Percentiles rank a stretch among this genome's conserved stretches.
Conservation (phyloP, 37 sponge, comb jelly and placozoan genomes). For the Chondrilla cf. caribensis region DNA sequence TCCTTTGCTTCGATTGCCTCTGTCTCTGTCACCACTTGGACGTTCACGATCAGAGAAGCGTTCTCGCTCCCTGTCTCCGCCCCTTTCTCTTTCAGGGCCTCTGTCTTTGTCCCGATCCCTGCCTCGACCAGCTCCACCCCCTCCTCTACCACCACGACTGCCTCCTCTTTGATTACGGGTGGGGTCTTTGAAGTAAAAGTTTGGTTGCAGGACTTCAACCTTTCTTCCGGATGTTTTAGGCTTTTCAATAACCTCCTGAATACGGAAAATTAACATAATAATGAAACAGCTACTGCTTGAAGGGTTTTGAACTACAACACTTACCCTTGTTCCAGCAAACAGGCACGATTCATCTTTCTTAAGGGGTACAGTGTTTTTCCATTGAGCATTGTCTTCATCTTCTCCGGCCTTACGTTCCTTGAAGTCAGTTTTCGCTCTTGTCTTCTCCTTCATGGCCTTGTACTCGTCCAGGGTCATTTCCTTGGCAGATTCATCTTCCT, state of each 20-base stretch:
- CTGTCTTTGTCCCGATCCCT: background rate
- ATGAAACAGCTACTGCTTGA: background rate
- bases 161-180: slow-evolving; percentile 5
- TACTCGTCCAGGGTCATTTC: slow-evolving; percentile 86
- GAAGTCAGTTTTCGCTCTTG: slow-evolving; percentile 14
- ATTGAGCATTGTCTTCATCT: slow-evolving; percentile 58
- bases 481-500: slow-evolving; percentile 40
- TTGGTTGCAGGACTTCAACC: slow-evolving; percentile 29
- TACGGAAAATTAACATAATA: background rate
- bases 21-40: background rate
- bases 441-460: slow-evolving; percentile 57
- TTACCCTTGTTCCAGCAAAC: slow-evolving; percentile 64
- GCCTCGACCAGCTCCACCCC: slow-evolving; percentile 35
- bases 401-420: slow-evolving; percentile 40
- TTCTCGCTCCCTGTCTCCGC: slow-evolving; percentile 18
- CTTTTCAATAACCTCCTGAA: slow-evolving; percentile 76
- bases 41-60: background rate
- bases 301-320: background rate
- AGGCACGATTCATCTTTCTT: slow-evolving; percentile 51
- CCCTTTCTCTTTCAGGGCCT: slow-evolving; percentile 2
- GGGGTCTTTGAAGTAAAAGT: slow-evolving; percentile 53
- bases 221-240: slow-evolving; percentile 69
- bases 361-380: slow-evolving; percentile 51
- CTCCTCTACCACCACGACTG: slow-evolving; percentile 21
- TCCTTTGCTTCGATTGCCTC: background rate